phyloP scores from a whole-genome alignment of 2,888 invertebrate species.

The Gerris lacustris region DNA sequence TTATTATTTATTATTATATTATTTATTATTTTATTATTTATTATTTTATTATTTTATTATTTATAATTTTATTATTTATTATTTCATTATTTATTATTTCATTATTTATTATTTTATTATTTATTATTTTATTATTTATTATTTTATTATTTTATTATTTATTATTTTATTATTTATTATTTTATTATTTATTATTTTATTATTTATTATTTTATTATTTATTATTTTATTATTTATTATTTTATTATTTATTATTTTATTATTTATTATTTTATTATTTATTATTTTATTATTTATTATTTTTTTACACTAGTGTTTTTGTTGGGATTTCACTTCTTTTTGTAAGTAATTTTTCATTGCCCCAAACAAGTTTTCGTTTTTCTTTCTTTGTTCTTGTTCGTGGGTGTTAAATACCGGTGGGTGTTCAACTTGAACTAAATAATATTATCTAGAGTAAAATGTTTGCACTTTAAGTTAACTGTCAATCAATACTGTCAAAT shows the following conservation, averaged over 20 bases:
- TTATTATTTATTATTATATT: too few species aligned
- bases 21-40: too few species aligned
- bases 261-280: neutral
- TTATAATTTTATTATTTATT: neutral
- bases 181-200: neutral
- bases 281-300: neutral
- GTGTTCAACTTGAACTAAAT: too few species aligned
- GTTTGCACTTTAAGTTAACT: too few species aligned
- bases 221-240: neutral
- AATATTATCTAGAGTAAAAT: too few species aligned
- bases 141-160: neutral
- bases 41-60: neutral
- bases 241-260: neutral
- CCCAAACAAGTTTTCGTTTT: neutral
- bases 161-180: neutral
- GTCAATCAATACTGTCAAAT: too few species aligned
- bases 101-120: neutral
- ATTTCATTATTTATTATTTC: neutral
- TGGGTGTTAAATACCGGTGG: too few species aligned
- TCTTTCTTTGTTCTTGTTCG: too few species aligned
- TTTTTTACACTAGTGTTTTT: too few species aligned
- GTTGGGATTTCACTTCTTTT: too few species aligned
- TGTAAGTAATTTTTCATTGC: too few species aligned
- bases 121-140: neutral
- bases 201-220: neutral